These are phyloP conservation scores for Poeciliopsis presidionis DNA, from an alignment of 2,797 vertebrate species.

Conservation along the genomic window DNA sequence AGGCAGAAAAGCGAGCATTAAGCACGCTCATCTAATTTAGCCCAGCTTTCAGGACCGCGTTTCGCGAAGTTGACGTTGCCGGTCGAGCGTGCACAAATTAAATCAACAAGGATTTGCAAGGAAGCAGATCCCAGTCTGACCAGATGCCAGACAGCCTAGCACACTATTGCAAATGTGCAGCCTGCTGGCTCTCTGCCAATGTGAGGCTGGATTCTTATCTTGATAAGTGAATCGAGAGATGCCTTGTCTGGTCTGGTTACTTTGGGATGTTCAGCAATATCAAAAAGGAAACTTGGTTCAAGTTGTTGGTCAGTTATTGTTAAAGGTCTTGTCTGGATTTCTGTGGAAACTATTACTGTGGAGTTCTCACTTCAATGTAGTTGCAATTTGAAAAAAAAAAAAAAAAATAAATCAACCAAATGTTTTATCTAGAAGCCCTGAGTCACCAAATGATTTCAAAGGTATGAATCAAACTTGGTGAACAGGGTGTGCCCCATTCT, in stretches of 20 bases:
- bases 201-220: not conserved
- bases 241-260: slow-evolving; percentile 61
- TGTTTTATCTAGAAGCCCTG: not conserved
- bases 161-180: not conserved
- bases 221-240: slow-evolving; percentile 4
- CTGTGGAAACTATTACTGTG: not conserved
- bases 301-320: not conserved
- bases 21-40: slow-evolving; percentile 36
- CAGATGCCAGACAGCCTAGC: slow-evolving; percentile 9
- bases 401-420: not conserved
- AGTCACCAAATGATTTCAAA: slow-evolving; percentile 12
- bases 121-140: slow-evolving; percentile 2
- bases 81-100: slow-evolving; percentile 36
- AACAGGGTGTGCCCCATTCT: slow-evolving; percentile 35
- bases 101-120: slow-evolving; percentile 43
- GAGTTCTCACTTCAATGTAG: not conserved
- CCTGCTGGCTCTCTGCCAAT: slow-evolving; percentile 12
- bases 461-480: slow-evolving; percentile 21
- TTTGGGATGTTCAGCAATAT: slow-evolving; percentile 60
- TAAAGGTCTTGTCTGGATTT: not conserved
- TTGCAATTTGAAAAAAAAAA: not conserved
- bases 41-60: not conserved
- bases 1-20: slow-evolving; percentile 33
- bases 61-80: slow-evolving; percentile 29
- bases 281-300: slow-evolving; percentile 35